Conservation (phyloP, 2,888 invertebrate species). For the Chymomyza amoena region DNA sequence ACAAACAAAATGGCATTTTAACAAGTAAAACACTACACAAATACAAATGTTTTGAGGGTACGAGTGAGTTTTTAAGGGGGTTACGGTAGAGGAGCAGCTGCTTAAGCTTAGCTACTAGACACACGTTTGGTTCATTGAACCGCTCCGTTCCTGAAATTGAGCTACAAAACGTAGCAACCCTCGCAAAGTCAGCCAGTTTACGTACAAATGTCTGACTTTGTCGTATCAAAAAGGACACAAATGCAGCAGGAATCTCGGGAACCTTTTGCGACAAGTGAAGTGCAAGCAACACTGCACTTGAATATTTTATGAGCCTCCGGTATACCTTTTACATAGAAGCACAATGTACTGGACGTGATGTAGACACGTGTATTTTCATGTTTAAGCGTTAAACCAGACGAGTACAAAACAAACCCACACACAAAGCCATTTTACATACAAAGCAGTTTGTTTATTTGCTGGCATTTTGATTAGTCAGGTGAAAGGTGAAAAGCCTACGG, state of each 20-base stretch:
- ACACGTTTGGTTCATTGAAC: constrained; percentile 62
- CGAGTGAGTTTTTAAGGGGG: neutral
- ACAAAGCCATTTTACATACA: neutral
- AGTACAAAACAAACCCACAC: neutral
- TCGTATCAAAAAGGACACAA: neutral
- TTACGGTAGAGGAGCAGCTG: neutral
- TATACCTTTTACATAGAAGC: neutral
- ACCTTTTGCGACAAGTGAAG: constrained; percentile 42
- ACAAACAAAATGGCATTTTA: constrained; percentile 38
- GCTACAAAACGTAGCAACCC: constrained; percentile 18
- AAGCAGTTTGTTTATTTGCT: constrained; percentile 3
- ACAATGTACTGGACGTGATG: neutral
- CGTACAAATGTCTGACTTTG: neutral
- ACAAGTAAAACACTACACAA: constrained; percentile 20
- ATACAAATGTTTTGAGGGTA: constrained; percentile 12
- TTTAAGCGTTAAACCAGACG: neutral
- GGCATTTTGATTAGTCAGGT: constrained; percentile 58
- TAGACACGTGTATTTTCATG: neutral
- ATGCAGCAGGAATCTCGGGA: constrained; percentile 7
- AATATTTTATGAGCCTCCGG: constrained; percentile 64
- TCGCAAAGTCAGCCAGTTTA: constrained; percentile 4
- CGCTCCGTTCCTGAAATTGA: constrained; percentile 43
- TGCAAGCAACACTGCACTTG: constrained; percentile 61
- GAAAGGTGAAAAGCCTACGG: constrained; percentile 50
- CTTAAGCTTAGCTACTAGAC: constrained; percentile 54